Base-by-base conservation (phyloP, 2,797 vertebrate genomes). In the Chiloscyllium punctatum region DNA sequence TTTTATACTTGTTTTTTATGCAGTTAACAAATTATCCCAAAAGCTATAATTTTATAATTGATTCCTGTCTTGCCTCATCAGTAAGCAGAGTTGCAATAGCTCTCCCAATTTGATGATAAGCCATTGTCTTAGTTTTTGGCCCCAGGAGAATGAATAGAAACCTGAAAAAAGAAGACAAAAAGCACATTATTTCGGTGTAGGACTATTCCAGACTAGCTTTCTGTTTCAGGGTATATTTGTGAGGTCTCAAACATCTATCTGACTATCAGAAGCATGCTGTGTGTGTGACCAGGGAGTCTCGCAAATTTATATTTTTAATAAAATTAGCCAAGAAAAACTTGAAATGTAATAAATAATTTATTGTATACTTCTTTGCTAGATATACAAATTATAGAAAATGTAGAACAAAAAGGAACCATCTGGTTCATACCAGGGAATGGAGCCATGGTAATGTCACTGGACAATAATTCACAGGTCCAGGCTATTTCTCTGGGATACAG, bases 101-200 rank as follows among this genome's bases (percentile, higher is more conserved):
- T 95, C 98, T 97, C 84, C 98, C 98, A 62, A 98, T 97, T 92
- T 98, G 97, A 0, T 97, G 97, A 95, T 97, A 98, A 87, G 95
- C 95, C 96, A 96, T 98, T 91, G 33, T 95, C 95, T 95, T 96
- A 66, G 53, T 96, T 37, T n/a, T 96, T 1, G 98, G 98, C 1
- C 98, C 97, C 94, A 98, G 96, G 53, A 98, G 96, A 95, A 98
- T 97, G 96, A 98, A 98, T 96, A 98, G 96, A 96, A 98, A 98
- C 96, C 98, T 98, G 95, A 96, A 2, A 27, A 86, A 92, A 0
- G 66, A 96, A 0, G 72, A 84, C 53, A 23, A 18, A 21, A 48
- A 53, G 25, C 42, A 68, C n/a, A 57, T 53, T 42, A 92, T 25
- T 68, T 69, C 62, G 68, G 33, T n/a, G 62, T 30, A 42, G 72